Percentiles rank a stretch among this genome's conserved stretches.
Evolutionary conservation across 2,113 vertebrate genomes (phyloP).

Genomic region (Amblyornis subalaris): DNA sequence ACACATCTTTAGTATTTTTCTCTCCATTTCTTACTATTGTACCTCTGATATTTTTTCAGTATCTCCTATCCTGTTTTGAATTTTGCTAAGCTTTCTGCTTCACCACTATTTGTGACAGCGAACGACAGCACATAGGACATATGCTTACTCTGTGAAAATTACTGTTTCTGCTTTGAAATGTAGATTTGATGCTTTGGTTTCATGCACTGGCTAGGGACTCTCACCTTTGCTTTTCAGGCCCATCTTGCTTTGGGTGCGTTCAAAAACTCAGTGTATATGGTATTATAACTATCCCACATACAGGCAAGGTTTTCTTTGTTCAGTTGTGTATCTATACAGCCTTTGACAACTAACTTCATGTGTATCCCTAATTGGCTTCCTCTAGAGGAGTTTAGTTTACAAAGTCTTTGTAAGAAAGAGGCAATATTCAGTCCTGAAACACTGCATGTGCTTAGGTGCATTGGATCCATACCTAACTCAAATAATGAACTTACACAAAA

Average conservation of each 20-base stretch:
- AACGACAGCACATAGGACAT: neutral
- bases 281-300: neutral
- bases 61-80: neutral
- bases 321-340: neutral
- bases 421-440: neutral
- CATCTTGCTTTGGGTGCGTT: neutral
- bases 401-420: neutral
- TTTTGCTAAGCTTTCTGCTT: neutral
- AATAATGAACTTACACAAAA: neutral
- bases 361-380: neutral
- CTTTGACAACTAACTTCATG: neutral
- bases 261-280: neutral
- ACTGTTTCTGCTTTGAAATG: neutral
- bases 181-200: neutral
- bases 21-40: neutral
- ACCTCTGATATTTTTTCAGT: neutral
- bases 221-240: neutral
- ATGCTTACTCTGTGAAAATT: neutral
- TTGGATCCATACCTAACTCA: neutral
- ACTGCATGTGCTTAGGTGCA: neutral
- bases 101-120: neutral
- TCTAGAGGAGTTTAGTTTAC: neutral
- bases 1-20: neutral
- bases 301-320: neutral
- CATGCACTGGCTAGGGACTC: neutral